phyloP scores from a whole-genome alignment of 2,888 invertebrate genomes.

The Chymomyza procnemis region DNA sequence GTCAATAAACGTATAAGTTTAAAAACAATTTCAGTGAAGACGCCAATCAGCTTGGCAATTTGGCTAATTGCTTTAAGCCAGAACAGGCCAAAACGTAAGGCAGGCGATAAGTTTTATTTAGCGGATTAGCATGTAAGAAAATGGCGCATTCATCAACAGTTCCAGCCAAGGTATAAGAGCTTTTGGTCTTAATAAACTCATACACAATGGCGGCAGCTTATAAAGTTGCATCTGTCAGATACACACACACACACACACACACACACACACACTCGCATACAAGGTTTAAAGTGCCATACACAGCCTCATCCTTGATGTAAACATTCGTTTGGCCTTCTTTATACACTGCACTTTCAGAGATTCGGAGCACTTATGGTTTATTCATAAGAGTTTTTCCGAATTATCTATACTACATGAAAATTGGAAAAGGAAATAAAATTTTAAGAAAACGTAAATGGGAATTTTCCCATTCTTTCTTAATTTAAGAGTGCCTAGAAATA shows the following conservation, averaged over 20 bases:
- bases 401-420: too few species aligned
- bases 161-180: conserved; percentile 14
- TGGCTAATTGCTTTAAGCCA: conserved; percentile 51
- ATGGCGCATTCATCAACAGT: conserved; percentile 53
- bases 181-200: conserved; percentile 49
- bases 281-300: conserved; percentile 25
- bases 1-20: conserved; percentile 49
- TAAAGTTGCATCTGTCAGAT: conserved; percentile 12
- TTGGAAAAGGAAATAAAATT: too few species aligned
- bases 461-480: too few species aligned
- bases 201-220: conserved; percentile 69
- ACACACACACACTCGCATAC: neutral
- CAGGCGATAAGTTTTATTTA: neutral
- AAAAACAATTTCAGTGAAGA: conserved; percentile 31
- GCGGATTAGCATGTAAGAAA: conserved; percentile 30
- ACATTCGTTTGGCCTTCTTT: conserved; percentile 32
- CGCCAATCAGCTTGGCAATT: conserved; percentile 42
- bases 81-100: too few species aligned
- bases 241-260: conserved; percentile 1
- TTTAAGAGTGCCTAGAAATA: too few species aligned
- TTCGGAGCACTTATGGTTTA: too few species aligned
- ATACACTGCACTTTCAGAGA: neutral
- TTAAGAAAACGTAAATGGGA: too few species aligned
- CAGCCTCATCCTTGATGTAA: conserved; percentile 52
- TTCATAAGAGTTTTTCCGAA: too few species aligned